Base-by-base conservation (phyloP, 2,113 vertebrate species). In the Oreochromis tanganicae region DNA sequence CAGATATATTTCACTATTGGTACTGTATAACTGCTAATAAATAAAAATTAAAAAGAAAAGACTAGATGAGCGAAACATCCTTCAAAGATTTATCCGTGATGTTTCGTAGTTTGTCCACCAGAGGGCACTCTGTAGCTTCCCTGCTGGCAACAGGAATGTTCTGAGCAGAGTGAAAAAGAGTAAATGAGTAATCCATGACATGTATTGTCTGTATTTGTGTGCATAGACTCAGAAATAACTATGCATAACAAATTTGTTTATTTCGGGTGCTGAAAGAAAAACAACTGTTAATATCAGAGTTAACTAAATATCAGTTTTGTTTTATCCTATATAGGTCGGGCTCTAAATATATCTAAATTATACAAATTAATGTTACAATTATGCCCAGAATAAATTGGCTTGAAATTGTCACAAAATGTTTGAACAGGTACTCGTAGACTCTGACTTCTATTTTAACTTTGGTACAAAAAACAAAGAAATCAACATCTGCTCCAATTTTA, bases 111-210 rank as follows among this genome's bases (percentile, higher is more conserved):
- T 29, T 75, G 52, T 75, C 68, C 68, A 75, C 68, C 41, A 48
- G 68, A 29, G 68, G 68, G 68, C 68, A 48, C 68, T 75, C 68
- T 75, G 41, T 27, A 19, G 48, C 68, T 46, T 73, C 38, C 41
- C 41, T 27, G 41, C 27, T 7, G 68, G 41, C 41, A 75, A 17
- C 24, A 27, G 13, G 41, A 34, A 61, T 0, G 59, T 5, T 19
- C 29, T 32, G 56, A 34, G 59, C 16, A 19, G 29, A 34, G 29
- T 11, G 8, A 10, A 16, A 16, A 16, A 61, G 57, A 73, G 21
- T 27, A 73, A 73, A 43, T 2, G 1, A 38, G 17, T 36, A 0
- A 71, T 46, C 63, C 41, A 4, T 27, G 38, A 73, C 68, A 16
- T 46, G 13, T 4, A 7, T 46, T 46, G 68, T 16, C 21, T 27